Evolutionary conservation across 2,113 vertebrate species (phyloP), one percentile per base, ranked within the genome.

Genomic region (Microtus oregoni): DNA sequence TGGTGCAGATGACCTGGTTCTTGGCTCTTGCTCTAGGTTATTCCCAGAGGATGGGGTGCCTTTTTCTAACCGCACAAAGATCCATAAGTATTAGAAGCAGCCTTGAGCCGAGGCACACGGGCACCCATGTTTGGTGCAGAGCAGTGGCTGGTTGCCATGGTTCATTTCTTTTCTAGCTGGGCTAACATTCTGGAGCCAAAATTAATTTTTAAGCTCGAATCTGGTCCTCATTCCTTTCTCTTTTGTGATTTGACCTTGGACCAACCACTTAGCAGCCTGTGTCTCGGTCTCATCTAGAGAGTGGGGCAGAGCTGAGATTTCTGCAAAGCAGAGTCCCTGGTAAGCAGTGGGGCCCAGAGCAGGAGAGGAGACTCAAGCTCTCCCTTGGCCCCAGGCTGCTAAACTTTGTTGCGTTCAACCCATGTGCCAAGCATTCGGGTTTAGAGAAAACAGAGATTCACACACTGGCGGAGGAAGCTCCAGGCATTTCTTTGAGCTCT

Each of bases 361-460:
- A 81, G 63, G 86, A 19, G 44, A 92, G 86, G 82, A 90, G 70
- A 90, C 52, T 26, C 75, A 92, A 92, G 67, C 52, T 85, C 50
- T 78, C 38, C 41, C 12, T 90, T 44, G 90, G 75, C 86, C 81
- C 22, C 38, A 32, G 41, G 30, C 61, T 24, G 8, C 15, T 90
- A 94, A 89, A 89, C 67, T 67, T 76, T 91, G 44, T 85, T 90
- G 26, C 68, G 32, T 32, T 86, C 55, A 28, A 67, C 11, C n/a
- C 9, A 17, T n/a, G 22, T 47, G 32, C 55, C 78, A 93, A 68
- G 28, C 75, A 77, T 35, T 38, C 76, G 91, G 32, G 38, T 20
- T 70, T 86, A 22, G 65, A 86, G 76, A n/a, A 96, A 89, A 28
- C 44, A 82, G 83, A 97, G 68, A 78, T 65, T 70, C 58, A 7